Evolutionary conservation across 2,113 vertebrate species (phyloP).

Genomic region (Athene noctua): DNA sequence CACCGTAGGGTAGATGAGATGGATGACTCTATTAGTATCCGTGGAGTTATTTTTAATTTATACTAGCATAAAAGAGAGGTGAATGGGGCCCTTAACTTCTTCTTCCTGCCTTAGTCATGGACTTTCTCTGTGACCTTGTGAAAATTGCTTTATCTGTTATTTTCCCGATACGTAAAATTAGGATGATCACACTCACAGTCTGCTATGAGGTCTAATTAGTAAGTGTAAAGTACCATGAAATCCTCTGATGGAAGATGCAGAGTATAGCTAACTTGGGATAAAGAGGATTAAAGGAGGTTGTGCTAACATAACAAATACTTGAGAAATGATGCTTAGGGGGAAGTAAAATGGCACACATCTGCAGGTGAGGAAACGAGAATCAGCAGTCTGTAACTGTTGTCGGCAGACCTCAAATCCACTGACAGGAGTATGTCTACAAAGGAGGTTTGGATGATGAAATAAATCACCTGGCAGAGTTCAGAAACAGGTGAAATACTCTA

Average conservation of each 20-base stretch:
- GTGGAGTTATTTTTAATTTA: conserved; percentile 35
- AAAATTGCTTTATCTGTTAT: conserved; percentile 20
- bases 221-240: conserved; percentile 22
- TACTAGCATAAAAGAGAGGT: conserved; percentile 1
- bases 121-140: conserved; percentile 13
- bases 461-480: background rate
- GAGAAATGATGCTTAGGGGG: background rate
- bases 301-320: conserved; percentile 17
- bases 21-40: conserved; percentile 8
- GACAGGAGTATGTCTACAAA: background rate
- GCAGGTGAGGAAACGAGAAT: background rate
- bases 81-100: conserved; percentile 1
- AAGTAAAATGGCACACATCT: background rate
- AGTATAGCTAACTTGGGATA: background rate
- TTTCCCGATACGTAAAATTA: conserved; percentile 2
- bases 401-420: background rate
- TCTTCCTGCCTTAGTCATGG: background rate
- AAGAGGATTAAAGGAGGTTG: conserved; percentile 13
- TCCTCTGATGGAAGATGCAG: conserved; percentile 21
- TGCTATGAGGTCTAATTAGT: conserved; percentile 26
- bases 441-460: background rate
- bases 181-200: background rate
- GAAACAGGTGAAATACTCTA: background rate
- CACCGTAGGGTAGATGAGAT: background rate
- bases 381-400: background rate